Conservation (phyloP, 2,113 vertebrate species). For the Galeopterus variegatus region DNA sequence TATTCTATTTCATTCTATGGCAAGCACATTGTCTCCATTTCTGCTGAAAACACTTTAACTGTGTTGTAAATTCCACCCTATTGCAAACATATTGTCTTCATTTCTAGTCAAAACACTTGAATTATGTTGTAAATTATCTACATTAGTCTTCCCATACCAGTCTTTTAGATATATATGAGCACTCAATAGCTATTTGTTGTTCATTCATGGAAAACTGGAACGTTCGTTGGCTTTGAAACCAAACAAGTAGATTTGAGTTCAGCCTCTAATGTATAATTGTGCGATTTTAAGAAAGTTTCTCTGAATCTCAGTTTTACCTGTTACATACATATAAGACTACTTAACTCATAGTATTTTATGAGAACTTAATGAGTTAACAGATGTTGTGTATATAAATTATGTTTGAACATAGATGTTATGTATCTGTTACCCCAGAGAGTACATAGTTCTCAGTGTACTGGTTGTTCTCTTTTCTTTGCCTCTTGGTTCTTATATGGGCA, state of each 20-base stretch:
- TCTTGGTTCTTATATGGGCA: not conserved
- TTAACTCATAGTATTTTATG: not conserved
- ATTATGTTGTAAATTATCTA: not conserved
- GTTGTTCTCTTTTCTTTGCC: not conserved
- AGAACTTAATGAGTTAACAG: not conserved
- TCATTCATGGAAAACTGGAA: not conserved
- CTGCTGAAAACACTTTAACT: constrained; percentile 26
- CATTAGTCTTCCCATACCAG: not conserved
- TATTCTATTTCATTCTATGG: not conserved
- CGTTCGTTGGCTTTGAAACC: not conserved
- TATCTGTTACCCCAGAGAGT: not conserved
- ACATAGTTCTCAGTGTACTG: not conserved
- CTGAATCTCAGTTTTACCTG: constrained; percentile 18
- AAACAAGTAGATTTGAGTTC: constrained; percentile 19
- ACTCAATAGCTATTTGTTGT: not conserved
- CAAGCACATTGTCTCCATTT: constrained; percentile 31
- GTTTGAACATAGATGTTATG: too few relatives aligned
- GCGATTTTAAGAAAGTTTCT: not conserved
- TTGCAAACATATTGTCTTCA: not conserved
- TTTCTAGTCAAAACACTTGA: constrained; percentile 18
- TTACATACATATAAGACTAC: not conserved
- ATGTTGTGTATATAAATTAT: not conserved
- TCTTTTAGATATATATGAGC: not conserved
- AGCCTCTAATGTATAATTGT: not conserved
- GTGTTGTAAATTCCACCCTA: not conserved